A percentile compares a stretch with the other conserved stretches of the same genome.
phyloP scores from a whole-genome alignment of 2,888 invertebrate species.

The Gryllus longicercus region DNA sequence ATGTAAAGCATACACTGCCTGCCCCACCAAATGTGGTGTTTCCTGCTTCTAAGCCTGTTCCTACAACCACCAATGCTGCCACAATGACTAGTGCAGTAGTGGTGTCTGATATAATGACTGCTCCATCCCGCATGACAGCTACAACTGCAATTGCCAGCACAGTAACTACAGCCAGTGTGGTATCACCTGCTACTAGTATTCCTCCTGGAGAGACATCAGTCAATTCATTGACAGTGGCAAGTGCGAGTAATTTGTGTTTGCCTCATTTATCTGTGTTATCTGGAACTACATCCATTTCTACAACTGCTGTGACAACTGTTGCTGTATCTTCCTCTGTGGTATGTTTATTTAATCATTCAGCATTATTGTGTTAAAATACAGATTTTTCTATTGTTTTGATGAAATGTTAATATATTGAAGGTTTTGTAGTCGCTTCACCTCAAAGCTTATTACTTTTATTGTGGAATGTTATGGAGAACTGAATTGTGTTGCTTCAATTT shows the following conservation, averaged over 20 bases:
- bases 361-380: no score
- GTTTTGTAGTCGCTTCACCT: no score
- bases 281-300: background rate
- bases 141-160: conserved; percentile 32
- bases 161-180: conserved; percentile 26
- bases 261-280: background rate
- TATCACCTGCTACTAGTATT: conserved; percentile 1
- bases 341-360: background rate
- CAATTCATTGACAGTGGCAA: background rate
- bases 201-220: background rate
- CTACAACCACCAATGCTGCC: conserved; percentile 53
- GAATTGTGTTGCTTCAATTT: no score
- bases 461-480: no score
- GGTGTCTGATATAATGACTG: conserved; percentile 36
- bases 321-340: background rate
- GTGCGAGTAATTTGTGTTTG: background rate
- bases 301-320: background rate
- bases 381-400: no score
- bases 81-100: conserved; percentile 53
- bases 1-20: background rate
- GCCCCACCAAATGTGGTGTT: conserved; percentile 24
- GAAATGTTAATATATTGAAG: no score
- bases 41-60: conserved; percentile 34
- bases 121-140: conserved; percentile 29
- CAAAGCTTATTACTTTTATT: no score